A percentile compares a stretch with the other conserved stretches of the same genome.
phyloP scores from a whole-genome alignment of 2,888 invertebrate genomes.

The Oscheius sp. region DNA sequence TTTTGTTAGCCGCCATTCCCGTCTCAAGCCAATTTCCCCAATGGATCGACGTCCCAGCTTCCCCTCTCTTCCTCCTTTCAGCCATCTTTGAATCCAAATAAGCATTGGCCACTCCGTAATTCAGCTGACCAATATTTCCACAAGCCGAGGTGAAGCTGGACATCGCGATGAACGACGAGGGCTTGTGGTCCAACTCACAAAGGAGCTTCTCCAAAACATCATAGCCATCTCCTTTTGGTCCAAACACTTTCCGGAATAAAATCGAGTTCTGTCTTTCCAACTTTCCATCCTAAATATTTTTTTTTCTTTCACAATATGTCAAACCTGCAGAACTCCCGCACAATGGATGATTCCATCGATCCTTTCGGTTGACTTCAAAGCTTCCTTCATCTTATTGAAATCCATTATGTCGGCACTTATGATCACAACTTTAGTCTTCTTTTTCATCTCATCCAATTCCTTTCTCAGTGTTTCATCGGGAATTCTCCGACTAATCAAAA shows the following conservation, averaged over 20 bases:
- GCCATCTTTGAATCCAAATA: constrained; percentile 49
- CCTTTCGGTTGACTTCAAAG: constrained; percentile 33
- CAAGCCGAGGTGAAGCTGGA: constrained; percentile 62
- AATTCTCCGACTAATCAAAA: constrained; percentile 48
- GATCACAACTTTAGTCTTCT: constrained; percentile 13
- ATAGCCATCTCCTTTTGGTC: constrained; percentile 56
- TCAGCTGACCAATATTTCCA: constrained; percentile 64
- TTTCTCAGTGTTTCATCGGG: constrained; percentile 33
- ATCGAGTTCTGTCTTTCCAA: constrained; percentile 50
- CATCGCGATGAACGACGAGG: constrained; percentile 54
- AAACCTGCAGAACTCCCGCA: constrained; percentile 54
- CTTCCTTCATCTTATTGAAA: constrained; percentile 30
- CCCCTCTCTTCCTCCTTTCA: constrained; percentile 13
- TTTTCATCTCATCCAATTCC: constrained; percentile 32
- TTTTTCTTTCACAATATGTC: constrained; percentile 31
- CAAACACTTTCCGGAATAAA: constrained; percentile 52
- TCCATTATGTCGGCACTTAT: constrained; percentile 47
- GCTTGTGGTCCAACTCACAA: constrained; percentile 36
- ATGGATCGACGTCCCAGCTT: constrained; percentile 54
- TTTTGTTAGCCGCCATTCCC: constrained; percentile 61
- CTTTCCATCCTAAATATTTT: constrained; percentile 43
- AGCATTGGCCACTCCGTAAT: constrained; percentile 62
- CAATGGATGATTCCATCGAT: constrained; percentile 59
- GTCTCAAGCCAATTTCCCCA: constrained; percentile 68
- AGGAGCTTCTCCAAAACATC: constrained; percentile 41